Evolutionary conservation across 2,797 vertebrate species (phyloP), one percentile per base, ranked within the genome.

Genomic region (Sebastolobus alascanus): DNA sequence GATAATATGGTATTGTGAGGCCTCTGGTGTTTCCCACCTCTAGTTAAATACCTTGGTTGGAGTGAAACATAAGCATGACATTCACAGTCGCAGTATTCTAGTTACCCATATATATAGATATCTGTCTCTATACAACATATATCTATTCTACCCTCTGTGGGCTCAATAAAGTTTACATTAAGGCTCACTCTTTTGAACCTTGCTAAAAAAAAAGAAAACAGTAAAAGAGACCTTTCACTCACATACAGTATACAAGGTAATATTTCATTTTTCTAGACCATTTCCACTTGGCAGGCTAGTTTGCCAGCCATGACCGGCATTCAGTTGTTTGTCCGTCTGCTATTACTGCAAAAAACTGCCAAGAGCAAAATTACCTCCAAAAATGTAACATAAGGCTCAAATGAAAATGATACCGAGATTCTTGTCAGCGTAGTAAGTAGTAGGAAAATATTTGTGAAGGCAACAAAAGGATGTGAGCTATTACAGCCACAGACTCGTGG

Each of bases 231-330:
- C 18, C 29, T 46, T 68, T 73, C 38, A 16, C 27, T 31, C 29
- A 61, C 13, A 58, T 10, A 35, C 58, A 73, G 20, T 52, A 20
- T 22, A 71, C 54, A 67, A 46, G 68, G 38, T 46, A 31, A 22
- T 46, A 37, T 81, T 60, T 33, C 0, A 38, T 72, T 56, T 80
- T 81, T 73, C 52, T 6, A 27, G 2, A 65, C 46, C 35, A 56
- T 66, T 79, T 79, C 29, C 38, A 27, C 61, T 79, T 79, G 75
- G 59, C 76, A 50, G 27, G 7, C 1, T 46, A 6, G 56, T 79
- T 68, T 33, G 52, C 74, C 75, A 74, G 29, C 69, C 67, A 64
- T 37, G 46, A 80, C 38, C 22, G 6, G 27, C 54, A 43, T 63
- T 61, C 60, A 54, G n/a, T 52, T 43, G 12, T 46, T 75, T 61